Evolutionary conservation across 2,888 invertebrate genomes (phyloP).

Genomic region (Byasa hedistus): DNA sequence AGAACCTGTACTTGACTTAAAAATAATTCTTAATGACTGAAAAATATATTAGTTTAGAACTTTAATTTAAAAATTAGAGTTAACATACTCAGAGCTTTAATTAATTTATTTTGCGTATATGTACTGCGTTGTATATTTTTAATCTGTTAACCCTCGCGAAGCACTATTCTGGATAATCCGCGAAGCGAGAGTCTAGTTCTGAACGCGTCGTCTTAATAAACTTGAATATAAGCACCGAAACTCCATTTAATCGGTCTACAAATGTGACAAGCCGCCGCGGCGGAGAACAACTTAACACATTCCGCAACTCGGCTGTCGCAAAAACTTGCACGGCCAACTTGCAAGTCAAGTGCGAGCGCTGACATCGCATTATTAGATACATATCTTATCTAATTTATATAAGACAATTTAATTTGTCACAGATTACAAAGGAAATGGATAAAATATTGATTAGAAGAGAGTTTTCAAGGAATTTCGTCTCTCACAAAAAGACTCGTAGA

Average conservation of each 20-base stretch:
- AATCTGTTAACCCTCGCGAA: neutral
- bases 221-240: conserved; percentile 36
- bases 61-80: too few relatives aligned
- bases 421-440: too few relatives aligned
- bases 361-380: conserved; percentile 5
- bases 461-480: too few relatives aligned
- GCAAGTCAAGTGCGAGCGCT: neutral
- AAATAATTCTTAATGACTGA: too few relatives aligned
- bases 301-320: conserved; percentile 57
- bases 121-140: too few relatives aligned
- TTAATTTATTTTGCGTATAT: too few relatives aligned
- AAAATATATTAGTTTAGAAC: too few relatives aligned
- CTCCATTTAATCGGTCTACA: conserved; percentile 42
- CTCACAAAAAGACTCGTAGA: too few relatives aligned
- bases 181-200: conserved; percentile 15
- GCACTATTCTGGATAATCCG: conserved; percentile 19
- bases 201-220: conserved; percentile 21
- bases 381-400: neutral
- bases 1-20: too few relatives aligned
- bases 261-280: conserved; percentile 38
- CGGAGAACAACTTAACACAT: conserved; percentile 37
- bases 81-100: too few relatives aligned
- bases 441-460: too few relatives aligned
- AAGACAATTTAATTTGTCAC: too few relatives aligned
- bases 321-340: conserved; percentile 52